These are phyloP conservation scores for Oasisia sp. DNA, from an alignment of 2,888 invertebrate species.

Conservation along the genomic window DNA sequence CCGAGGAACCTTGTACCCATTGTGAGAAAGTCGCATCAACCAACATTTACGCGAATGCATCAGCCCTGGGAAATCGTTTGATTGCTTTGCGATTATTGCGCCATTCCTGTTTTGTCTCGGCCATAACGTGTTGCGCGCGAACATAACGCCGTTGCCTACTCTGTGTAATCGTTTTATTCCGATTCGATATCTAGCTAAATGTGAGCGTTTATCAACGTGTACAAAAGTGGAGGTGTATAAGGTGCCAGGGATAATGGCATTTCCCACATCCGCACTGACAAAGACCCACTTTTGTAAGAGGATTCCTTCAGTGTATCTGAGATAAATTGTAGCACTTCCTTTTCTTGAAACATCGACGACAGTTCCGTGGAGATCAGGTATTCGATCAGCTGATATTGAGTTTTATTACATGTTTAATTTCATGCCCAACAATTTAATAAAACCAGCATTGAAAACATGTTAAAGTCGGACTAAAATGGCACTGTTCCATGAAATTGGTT, in stretches of 20 bases:
- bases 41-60: neutral
- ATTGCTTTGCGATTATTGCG: slow-evolving; percentile 17
- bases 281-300: neutral
- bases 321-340: neutral
- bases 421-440: neutral
- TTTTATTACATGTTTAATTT: neutral
- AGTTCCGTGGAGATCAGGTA: neutral
- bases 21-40: neutral
- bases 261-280: neutral
- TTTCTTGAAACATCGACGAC: neutral
- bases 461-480: neutral
- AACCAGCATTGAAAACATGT: neutral
- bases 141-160: slow-evolving; percentile 17
- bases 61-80: neutral
- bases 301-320: neutral
- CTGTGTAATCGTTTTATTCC: slow-evolving; percentile 12
- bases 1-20: neutral
- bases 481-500: neutral
- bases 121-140: neutral
- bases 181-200: slow-evolving; percentile 17
- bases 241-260: neutral
- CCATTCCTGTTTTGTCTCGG: slow-evolving; percentile 4
- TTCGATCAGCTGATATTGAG: neutral
- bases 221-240: neutral
- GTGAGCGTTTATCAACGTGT: slow-evolving; percentile 9